Conservation (phyloP, 2,888 invertebrate genomes). For the Rhodophaea formosa region DNA sequence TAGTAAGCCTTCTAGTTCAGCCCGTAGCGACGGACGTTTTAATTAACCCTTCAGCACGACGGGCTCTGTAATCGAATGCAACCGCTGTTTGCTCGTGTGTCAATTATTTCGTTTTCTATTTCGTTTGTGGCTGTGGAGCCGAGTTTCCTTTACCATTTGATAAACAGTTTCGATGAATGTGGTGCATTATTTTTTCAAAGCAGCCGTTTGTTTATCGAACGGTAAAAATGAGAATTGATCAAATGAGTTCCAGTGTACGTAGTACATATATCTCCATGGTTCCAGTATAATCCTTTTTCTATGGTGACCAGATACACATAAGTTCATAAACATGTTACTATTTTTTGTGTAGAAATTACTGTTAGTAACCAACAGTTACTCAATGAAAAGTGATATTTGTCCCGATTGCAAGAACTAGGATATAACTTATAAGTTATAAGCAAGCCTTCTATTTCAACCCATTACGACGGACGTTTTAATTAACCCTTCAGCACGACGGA, state of each 20-base stretch:
- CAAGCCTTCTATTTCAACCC: conserved; percentile 5
- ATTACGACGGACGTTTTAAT: conserved; percentile 50
- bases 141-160: neutral
- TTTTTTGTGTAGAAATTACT: too few species aligned
- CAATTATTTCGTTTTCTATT: conserved; percentile 4
- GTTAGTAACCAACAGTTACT: too few species aligned
- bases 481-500: conserved; percentile 42
- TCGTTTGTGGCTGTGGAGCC: neutral
- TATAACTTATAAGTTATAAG: neutral
- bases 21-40: conserved; percentile 41
- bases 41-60: conserved; percentile 50
- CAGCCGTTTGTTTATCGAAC: neutral
- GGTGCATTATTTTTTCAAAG: neutral
- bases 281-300: too few species aligned
- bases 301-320: too few species aligned
- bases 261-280: too few species aligned
- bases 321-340: too few species aligned
- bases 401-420: too few species aligned
- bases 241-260: too few species aligned
- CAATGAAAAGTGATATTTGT: too few species aligned
- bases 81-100: conserved; percentile 12
- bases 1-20: conserved; percentile 6
- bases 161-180: conserved; percentile 2
- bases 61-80: conserved; percentile 29
- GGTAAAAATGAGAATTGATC: too few species aligned